phyloP scores from a whole-genome alignment of 2,888 invertebrate species.

The Orthonevra nobilis region DNA sequence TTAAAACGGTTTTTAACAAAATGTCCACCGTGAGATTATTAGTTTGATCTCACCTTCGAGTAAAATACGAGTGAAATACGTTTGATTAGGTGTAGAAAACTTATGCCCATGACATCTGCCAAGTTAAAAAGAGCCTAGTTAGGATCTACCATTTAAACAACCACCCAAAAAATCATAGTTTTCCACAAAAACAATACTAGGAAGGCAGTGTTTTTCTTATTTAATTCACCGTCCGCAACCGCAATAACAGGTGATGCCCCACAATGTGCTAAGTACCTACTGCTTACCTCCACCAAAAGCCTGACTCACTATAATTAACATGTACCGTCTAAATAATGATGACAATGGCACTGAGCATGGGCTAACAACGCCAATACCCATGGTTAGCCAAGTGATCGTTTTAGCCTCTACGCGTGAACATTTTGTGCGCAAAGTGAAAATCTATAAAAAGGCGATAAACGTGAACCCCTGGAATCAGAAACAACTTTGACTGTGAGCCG shows the following conservation, averaged over 20 bases:
- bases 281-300: conserved; percentile 18
- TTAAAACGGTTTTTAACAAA: too few species aligned
- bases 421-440: conserved; percentile 28
- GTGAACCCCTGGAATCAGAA: conserved; percentile 34
- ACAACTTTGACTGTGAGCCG: conserved; percentile 26
- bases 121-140: too few species aligned
- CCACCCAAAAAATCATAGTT: conserved; percentile 6
- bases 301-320: conserved; percentile 62
- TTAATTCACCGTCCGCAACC: conserved; percentile 6
- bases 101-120: too few species aligned
- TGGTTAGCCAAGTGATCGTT: conserved; percentile 48
- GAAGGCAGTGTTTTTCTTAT: neutral
- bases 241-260: conserved; percentile 1
- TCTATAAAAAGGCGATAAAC: conserved; percentile 57
- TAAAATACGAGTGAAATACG: too few species aligned
- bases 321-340: conserved; percentile 48
- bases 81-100: too few species aligned
- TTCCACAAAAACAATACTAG: conserved; percentile 6
- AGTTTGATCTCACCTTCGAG: too few species aligned
- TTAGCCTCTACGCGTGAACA: conserved; percentile 20
- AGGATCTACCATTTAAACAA: too few species aligned
- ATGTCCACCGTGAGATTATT: too few species aligned
- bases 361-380: conserved; percentile 13
- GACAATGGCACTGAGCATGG: conserved; percentile 38
- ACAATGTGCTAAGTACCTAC: conserved; percentile 6